phyloP scores from a whole-genome alignment of 2,888 invertebrate genomes.

The Oligia strigilis region DNA sequence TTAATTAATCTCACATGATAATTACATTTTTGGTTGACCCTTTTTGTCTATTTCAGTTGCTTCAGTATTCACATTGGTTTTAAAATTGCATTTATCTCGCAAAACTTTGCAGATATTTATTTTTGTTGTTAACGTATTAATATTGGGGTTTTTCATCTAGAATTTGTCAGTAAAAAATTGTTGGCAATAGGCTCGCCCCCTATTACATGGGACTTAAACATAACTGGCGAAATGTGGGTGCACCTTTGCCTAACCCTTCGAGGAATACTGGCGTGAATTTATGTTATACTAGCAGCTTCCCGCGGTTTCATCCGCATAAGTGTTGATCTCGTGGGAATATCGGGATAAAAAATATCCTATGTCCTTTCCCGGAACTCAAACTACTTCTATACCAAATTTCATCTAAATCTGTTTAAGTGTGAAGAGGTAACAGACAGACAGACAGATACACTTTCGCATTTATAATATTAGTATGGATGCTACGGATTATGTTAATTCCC shows the following conservation, averaged over 20 bases:
- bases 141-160: not conserved
- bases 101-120: not conserved
- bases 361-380: no score
- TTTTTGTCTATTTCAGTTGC: not conserved
- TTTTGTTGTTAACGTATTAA: not conserved
- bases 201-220: no score
- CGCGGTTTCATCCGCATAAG: no score
- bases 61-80: not conserved
- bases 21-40: not conserved
- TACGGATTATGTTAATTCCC: not conserved
- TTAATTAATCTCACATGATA: not conserved
- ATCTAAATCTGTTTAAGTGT: no score
- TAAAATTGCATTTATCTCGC: slow-evolving; percentile 1
- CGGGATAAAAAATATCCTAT: no score
- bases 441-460: no score
- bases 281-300: no score
- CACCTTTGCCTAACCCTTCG: not conserved
- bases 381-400: no score
- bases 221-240: no score
- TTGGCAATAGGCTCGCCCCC: not conserved
- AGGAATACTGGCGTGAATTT: not conserved
- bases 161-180: not conserved
- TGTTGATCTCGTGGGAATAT: no score
- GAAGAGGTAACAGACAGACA: no score
- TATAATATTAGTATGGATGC: not conserved